phyloP scores from a whole-genome alignment of 2,888 invertebrate genomes.

The Cyclophora punctaria region DNA sequence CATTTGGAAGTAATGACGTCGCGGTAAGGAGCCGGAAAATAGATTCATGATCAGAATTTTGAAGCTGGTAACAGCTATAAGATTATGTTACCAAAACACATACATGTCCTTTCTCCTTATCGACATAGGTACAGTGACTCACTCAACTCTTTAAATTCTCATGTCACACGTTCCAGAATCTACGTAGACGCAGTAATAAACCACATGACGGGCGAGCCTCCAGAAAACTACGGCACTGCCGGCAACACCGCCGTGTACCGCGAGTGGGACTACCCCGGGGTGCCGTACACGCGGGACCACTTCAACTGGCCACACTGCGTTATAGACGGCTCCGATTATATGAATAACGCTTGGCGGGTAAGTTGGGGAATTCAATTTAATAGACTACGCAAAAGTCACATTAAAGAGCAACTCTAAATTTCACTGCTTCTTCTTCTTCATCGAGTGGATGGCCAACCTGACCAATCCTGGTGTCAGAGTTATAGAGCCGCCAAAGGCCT shows the following conservation, averaged over 20 bases:
- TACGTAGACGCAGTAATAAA: conserved; percentile 90
- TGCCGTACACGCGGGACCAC: conserved; percentile 78
- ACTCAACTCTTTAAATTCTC: conserved; percentile 2
- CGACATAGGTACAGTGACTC: not conserved
- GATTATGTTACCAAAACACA: too few species aligned
- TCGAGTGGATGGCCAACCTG: too few species aligned
- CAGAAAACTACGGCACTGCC: conserved; percentile 75
- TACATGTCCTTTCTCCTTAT: too few species aligned
- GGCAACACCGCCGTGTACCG: conserved; percentile 74
- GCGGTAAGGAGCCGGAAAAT: too few species aligned
- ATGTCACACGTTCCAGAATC: conserved; percentile 68
- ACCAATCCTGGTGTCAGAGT: too few species aligned
- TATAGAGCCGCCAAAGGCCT: too few species aligned
- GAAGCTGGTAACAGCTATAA: too few species aligned
- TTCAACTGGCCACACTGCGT: conserved; percentile 79
- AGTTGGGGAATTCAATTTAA: conserved; percentile 9
- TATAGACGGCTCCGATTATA: conserved; percentile 80
- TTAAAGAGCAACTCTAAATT: too few species aligned
- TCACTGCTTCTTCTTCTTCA: too few species aligned
- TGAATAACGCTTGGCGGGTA: conserved; percentile 74
- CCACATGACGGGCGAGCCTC: conserved; percentile 82
- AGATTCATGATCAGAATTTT: too few species aligned
- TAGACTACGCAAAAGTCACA: too few species aligned
- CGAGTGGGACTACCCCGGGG: conserved; percentile 74
- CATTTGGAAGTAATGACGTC: too few species aligned